Conservation (phyloP, 2,888 invertebrate species). For the Andrena bucephala region DNA sequence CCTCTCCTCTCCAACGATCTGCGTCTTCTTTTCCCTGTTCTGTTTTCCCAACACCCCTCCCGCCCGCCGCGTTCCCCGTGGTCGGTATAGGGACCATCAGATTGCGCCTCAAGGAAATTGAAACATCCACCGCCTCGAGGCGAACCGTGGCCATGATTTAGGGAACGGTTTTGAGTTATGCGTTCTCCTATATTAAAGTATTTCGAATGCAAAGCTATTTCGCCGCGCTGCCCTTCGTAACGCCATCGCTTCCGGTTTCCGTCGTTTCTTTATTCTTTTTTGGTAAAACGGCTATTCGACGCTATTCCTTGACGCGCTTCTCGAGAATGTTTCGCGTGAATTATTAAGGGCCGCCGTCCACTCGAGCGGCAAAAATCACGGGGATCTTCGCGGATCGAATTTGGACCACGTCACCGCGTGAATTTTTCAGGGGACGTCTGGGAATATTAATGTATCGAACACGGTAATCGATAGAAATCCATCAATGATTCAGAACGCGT, state of each 20-base stretch:
- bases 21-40: not conserved
- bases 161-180: constrained; percentile 83
- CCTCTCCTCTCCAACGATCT: constrained; percentile 12
- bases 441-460: constrained; percentile 37
- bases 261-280: not conserved
- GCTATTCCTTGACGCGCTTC: constrained; percentile 8
- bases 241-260: constrained; percentile 47
- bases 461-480: constrained; percentile 39
- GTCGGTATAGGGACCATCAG: constrained; percentile 86
- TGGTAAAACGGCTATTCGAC: not conserved
- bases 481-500: constrained; percentile 51
- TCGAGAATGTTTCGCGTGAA: constrained; percentile 2
- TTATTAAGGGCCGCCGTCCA: constrained; percentile 1
- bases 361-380: constrained; percentile 13
- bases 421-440: constrained; percentile 40
- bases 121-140: constrained; percentile 86
- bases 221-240: constrained; percentile 42
- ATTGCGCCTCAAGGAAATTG: constrained; percentile 92
- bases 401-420: constrained; percentile 18
- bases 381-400: constrained; percentile 36
- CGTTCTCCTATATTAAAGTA: constrained; percentile 79
- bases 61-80: constrained; percentile 39
- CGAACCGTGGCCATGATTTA: constrained; percentile 82
- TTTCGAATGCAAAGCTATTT: constrained; percentile 80
- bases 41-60: constrained; percentile 5